Base-by-base conservation (phyloP, 2,888 invertebrate species). In the Trisateles emortualis region DNA sequence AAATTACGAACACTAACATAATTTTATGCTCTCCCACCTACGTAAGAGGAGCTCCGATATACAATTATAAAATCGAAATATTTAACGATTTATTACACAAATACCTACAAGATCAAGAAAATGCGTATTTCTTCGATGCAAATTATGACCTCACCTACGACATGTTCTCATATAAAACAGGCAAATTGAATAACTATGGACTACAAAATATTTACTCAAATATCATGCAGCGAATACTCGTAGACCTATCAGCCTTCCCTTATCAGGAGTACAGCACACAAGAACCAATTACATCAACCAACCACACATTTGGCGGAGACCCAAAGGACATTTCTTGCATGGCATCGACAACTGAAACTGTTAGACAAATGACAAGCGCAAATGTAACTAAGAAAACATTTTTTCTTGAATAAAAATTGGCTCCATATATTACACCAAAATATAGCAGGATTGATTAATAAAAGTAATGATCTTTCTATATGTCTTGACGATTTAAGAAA, bases 1-100 rank as follows among this genome's bases (percentile, higher is more conserved):
- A n/a, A 6, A 38, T 51, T 1, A 44, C 30, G 4, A 9, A 51
- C 13, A 51, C 50, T 1, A 51, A 51, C 17, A 2, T 51, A 14
- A 51, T 51, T 14, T 22, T 44, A 44, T 51, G 50, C 30, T 14
- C 30, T n/a, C 50, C 53, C 1, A 44, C 53, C 9, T 54, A 46
- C 29, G 8, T 54, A 11, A 2, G 13, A 3, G 49, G 54, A 16
- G 45, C 45, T 16, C 36, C 13, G 5, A 54, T 54, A 30, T 36
- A 38, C 13, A 50, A 55, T 33, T 46, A 55, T 8, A 42, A 33
- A 38, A 19, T 46, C 0, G 55, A 55, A 45, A 11, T 50, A 8
- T 55, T 55, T 11, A 55, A 50, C 30, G 46, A 26, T 9, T 39
- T 51, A 32, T 38, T 55, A 2, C 43, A 4, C n/a, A 33, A 46